Evolutionary conservation across 2,888 invertebrate species (phyloP), one percentile per base, ranked within the genome.

Genomic region (Cyaniris semiargus): DNA sequence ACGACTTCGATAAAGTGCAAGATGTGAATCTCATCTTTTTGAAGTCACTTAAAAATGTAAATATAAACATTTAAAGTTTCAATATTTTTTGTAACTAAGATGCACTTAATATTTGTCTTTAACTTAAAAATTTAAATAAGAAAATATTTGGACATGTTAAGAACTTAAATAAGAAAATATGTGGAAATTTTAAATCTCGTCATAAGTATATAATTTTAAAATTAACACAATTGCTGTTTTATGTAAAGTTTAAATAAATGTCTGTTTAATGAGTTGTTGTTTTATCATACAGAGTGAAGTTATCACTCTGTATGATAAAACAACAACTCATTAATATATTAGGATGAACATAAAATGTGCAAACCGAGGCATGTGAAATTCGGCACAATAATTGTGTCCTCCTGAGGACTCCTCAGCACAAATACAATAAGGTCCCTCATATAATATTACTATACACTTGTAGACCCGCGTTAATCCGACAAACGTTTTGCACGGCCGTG

Each of bases 241-340:
- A 85, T 89, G 87, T 89, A 89, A 92, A 86, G 88, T 92, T 91
- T 91, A 90, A 93, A 93, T 94, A 93, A 93, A 93, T 93, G 93
- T 93, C 89, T 92, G 93, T 93, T 93, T 89, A 87, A 84, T 82
- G 83, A 82, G 86, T 89, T 85, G 86, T 87, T 86, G 78, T 76
- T 76, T 74, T 78, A 76, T 77, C 75, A 77, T 74, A 79, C 77
- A 34, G 34, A 5, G 3, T 4, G 4, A 31, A 31, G 31, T 3
- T 31, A 31, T 4, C 31, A 31, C 4, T n/a, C n/a, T n/a, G n/a
- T n/a, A n/a, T n/a, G n/a, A n/a, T n/a, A n/a, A n/a, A n/a, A n/a
- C n/a, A n/a, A n/a, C n/a, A 34, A 34, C 34, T 34, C 70, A 79
- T 78, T 58, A 58, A 21, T n/a, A 13, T 44, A 44, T 7, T 13